Evolutionary conservation across 2,113 vertebrate species (phyloP).

Genomic region (Meriones unguiculatus): DNA sequence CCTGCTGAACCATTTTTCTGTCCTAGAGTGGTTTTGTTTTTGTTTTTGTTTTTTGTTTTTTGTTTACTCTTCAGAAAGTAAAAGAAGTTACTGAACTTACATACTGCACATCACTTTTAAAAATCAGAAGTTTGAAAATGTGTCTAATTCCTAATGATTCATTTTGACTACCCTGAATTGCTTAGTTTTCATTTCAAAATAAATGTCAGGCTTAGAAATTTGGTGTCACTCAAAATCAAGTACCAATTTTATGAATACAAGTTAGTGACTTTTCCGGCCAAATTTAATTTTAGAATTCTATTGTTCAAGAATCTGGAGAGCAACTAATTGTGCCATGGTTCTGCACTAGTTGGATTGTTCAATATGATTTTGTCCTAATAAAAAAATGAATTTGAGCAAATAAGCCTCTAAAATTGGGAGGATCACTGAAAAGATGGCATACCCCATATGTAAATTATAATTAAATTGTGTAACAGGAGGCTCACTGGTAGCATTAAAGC

Average conservation of each 20-base stretch:
- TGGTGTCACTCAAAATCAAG: constrained; percentile 60
- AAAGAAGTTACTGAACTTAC: constrained; percentile 43
- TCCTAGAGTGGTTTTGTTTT: background rate
- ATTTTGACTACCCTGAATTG: constrained; percentile 65
- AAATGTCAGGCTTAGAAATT: constrained; percentile 69
- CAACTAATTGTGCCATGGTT: background rate
- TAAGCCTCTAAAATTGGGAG: background rate
- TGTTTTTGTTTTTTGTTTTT: background rate
- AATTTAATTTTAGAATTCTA: constrained; percentile 57
- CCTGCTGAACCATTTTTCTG: background rate
- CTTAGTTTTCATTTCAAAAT: constrained; percentile 57
- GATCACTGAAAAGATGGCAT: background rate
- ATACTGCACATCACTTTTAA: constrained; percentile 46
- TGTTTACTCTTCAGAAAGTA: background rate
- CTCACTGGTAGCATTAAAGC: background rate
- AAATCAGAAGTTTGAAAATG: constrained; percentile 72
- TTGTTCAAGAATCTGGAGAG: background rate
- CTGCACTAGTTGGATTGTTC: background rate
- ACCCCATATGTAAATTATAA: constrained; percentile 25
- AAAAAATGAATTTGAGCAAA: constrained; percentile 25
- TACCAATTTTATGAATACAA: constrained; percentile 46
- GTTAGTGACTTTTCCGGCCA: constrained; percentile 20
- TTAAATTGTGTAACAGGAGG: background rate
- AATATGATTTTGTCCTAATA: constrained; percentile 1
- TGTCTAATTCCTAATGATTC: constrained; percentile 71